Base-by-base conservation (phyloP, 1,140 invertebrate species). In the Akabosia matsudoensis region DNA sequence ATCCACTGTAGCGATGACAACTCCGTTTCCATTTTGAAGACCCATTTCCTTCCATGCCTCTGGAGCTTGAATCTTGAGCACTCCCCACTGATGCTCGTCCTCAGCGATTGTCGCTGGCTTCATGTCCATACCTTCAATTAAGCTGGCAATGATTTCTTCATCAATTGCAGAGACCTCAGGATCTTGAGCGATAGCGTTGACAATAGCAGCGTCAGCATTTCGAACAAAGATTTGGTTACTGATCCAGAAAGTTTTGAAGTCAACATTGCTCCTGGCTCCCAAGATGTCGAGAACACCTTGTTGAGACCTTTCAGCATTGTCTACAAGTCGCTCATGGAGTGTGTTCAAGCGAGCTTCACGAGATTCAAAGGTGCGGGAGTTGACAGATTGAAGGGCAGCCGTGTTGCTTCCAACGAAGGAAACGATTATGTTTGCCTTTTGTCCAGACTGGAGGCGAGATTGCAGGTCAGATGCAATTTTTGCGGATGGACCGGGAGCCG, bases 241-340 rank as follows among this genome's bases (percentile, higher is more conserved):
- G 24, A 73, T 37, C 76, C 76, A 78, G 30, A 78, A 70, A n/a
- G 22, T 74, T 33, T 71, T 30, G 75, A 33, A 72, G 2, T 72
- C 24, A 54, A 70, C 14, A 22, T 33, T 74, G 18, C 18, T 28
- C 2, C 28, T 13, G 1, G 34, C 18, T n/a, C 31, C 1, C 10
- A 76, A 30, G 18, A 72, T 45, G 14, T 24, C 34, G 3, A 72
- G 37, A 30, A 76, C 30, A 18, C n/a, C 24, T 18, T 28, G 2
- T 33, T 76, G 75, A n/a, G 70, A 54, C 22, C 18, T 52, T 33
- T 70, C 67, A 13, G 75, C 70, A 61, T 76, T 18, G 0, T 3
- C n/a, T 0, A 72, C 70, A 1, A 76, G 51, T 26, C 3, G 31
- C 7, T 13, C 70, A 28, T 37, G 75, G 24, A 76, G 24, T 22